These are phyloP conservation scores for Sciurus carolinensis DNA, from an alignment of 2,797 vertebrate species.

Conservation along the genomic window DNA sequence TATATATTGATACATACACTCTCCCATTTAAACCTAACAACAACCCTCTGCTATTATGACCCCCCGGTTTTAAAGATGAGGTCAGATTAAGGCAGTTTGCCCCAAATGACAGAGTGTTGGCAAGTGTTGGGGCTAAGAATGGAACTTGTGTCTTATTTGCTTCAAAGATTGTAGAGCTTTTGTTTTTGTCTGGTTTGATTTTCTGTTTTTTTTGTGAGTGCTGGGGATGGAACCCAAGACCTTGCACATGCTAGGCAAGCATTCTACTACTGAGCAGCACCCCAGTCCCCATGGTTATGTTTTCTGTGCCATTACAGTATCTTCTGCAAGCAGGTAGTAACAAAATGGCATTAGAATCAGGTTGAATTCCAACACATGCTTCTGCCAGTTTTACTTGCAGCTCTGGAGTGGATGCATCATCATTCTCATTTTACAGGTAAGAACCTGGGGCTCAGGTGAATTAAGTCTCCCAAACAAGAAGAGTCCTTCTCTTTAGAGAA, in stretches of 20 bases:
- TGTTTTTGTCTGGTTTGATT: background rate
- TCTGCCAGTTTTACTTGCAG: background rate
- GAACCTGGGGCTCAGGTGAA: background rate
- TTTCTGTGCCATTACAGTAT: background rate
- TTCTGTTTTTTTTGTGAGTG: background rate
- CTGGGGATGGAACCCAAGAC: background rate
- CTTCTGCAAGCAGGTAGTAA: background rate
- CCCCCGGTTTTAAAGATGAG: slow-evolving; percentile 32
- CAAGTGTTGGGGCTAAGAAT: background rate
- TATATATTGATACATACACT: background rate
- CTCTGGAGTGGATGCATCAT: background rate
- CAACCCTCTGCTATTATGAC: background rate
- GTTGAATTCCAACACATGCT: background rate
- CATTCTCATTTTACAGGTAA: background rate
- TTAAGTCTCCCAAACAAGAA: background rate
- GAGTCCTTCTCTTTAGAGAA: background rate
- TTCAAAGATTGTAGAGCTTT: background rate
- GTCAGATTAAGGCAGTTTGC: background rate
- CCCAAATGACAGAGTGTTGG: background rate
- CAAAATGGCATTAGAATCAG: background rate
- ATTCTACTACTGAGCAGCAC: background rate
- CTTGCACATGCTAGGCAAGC: background rate
- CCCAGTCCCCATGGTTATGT: background rate
- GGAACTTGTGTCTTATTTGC: background rate
- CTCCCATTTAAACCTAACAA: slow-evolving; percentile 36